Base-by-base conservation (phyloP, 2,888 invertebrate species). In the Macrosoma leucophasiata region DNA sequence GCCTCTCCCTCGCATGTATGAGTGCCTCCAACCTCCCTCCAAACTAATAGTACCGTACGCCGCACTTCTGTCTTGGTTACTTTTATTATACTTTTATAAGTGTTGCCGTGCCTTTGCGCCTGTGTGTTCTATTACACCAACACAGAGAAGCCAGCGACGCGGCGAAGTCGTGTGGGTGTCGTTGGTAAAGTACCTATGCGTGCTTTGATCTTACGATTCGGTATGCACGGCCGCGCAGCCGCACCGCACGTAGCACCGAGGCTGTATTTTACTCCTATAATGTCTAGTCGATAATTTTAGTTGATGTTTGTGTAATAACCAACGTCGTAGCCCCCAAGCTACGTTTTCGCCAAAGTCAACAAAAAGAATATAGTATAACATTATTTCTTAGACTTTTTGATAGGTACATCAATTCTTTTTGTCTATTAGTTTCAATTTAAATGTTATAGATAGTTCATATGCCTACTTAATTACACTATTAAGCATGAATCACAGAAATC, bases 191-290 rank as follows among this genome's bases (percentile, higher is more conserved):
- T 81, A 76, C 74, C 76, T 75, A 79, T 74, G 81, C 77, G 79
- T 81, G 81, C 82, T 84, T 81, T 81, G 82, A 82, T 82, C 82
- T 82, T 81, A 82, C 70, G 78, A 82, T 79, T 82, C 74, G 82
- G 82, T 81, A 81, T 82, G 79, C 79, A 78, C 77, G 76, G 76
- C 70, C 72, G 77, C 74, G 64, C 77, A 58, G 70, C 65, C 62
- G 72, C 78, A 77, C 65, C 62, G 72, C 78, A 77, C 78, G 76
- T 78, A 77, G 68, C 62, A 60, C 66, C 67, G 67, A 61, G 62
- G 62, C 70, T 76, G 69, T 78, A 77, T 72, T 75, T 77, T 69
- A 76, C 75, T 73, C 68, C 72, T 72, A 76, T 75, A 74, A 75
- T 78, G 71, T 75, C 72, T 68, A 75, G 66, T 70, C 76, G 75